Conservation (phyloP, 1,140 invertebrate genomes). For the Dendroctonus ponderosae region DNA sequence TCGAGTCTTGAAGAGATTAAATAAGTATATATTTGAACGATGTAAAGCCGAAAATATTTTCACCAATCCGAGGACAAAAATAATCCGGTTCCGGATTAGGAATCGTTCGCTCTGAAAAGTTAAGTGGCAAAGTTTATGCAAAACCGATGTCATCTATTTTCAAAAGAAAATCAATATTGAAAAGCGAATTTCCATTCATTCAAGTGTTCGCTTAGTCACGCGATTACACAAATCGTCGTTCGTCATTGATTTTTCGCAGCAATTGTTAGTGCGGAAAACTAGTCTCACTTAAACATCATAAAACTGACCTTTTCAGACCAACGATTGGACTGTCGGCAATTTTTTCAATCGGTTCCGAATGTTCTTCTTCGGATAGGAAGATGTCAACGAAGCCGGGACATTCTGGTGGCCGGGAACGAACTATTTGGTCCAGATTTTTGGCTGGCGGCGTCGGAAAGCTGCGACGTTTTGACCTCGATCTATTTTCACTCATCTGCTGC, state of each 20-base stretch:
- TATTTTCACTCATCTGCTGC: conserved; percentile 18
- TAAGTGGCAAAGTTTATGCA: too few species aligned
- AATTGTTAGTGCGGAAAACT: not conserved
- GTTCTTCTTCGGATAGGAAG: not conserved
- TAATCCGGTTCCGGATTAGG: too few species aligned
- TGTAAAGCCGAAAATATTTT: too few species aligned
- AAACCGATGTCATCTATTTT: too few species aligned
- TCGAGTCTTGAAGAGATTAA: too few species aligned
- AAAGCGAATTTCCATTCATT: too few species aligned
- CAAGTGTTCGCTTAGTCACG: not conserved
- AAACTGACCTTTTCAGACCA: not conserved
- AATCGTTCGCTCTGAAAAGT: too few species aligned
- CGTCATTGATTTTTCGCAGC: not conserved
- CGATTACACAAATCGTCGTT: not conserved
- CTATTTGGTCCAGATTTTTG: conserved; percentile 23
- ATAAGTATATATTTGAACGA: too few species aligned
- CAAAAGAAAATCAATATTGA: too few species aligned
- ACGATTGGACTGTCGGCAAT: not conserved
- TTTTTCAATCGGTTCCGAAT: not conserved
- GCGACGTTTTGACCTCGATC: conserved; percentile 8
- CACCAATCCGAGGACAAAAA: too few species aligned
- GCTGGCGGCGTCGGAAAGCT: conserved; percentile 2
- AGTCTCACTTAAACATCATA: not conserved
- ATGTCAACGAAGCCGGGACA: conserved; percentile 33
- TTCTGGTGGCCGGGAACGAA: conserved; percentile 38